These are phyloP conservation scores for Dolichallabes microphthalmus DNA, from an alignment of 2,113 vertebrate genomes.

Conservation along the genomic window DNA sequence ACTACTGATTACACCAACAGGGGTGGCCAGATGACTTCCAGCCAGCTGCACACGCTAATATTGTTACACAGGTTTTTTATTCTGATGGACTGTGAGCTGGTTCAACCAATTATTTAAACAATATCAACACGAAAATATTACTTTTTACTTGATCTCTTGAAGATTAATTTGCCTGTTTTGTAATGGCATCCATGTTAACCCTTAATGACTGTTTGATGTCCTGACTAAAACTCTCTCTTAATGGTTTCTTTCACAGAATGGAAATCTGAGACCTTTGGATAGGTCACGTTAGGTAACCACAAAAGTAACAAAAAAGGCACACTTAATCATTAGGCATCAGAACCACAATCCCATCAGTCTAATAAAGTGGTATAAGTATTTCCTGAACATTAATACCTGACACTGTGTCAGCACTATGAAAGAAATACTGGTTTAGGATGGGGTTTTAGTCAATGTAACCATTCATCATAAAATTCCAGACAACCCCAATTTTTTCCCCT, in stretches of 20 bases:
- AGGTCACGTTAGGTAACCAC: neutral
- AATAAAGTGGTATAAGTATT: neutral
- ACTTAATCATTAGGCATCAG: constrained; percentile 24
- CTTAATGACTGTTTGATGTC: neutral
- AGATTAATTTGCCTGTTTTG: neutral
- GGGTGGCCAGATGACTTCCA: neutral
- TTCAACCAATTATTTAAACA: neutral
- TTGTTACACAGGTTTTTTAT: neutral
- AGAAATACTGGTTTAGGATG: neutral
- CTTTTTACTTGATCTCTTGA: neutral
- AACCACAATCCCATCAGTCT: constrained; percentile 5
- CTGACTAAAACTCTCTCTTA: neutral
- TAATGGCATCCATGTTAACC: neutral
- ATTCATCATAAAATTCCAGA: constrained; percentile 8
- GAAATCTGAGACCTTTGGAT: neutral
- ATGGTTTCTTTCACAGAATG: neutral
- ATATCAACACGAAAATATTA: neutral
- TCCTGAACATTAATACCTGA: constrained; percentile 1
- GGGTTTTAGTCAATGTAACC: neutral
- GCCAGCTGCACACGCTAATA: neutral
- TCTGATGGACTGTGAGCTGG: neutral
- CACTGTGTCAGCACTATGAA: constrained; percentile 25
- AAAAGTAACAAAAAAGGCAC: constrained; percentile 4
- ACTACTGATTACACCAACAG: neutral
- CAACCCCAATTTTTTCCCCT: neutral